Evolutionary conservation across 1,140 invertebrate species (phyloP).

Genomic region (Artemia franciscana): DNA sequence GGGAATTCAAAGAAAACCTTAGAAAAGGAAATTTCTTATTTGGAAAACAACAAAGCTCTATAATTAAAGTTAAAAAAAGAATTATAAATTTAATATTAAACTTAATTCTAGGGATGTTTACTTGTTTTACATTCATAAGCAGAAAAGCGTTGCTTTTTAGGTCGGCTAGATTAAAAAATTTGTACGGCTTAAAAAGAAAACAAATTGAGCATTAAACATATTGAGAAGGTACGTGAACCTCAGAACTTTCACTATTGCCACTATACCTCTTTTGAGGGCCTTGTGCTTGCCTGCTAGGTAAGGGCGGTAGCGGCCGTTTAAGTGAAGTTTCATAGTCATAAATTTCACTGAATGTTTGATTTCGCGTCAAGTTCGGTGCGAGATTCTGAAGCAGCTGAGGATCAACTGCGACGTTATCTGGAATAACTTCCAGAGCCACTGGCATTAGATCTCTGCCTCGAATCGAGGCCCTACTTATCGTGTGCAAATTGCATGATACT

Average conservation of each 20-base stretch:
- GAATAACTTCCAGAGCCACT: constrained; percentile 7
- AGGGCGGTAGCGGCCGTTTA: constrained; percentile 12
- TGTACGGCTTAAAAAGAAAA: no score
- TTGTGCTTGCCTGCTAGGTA: constrained; percentile 13
- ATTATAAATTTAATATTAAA: no score
- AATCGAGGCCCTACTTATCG: constrained; percentile 1
- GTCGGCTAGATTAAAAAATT: no score
- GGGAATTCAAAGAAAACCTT: no score
- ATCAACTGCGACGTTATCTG: constrained; percentile 9
- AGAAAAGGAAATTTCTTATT: no score
- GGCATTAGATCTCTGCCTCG: constrained; percentile 9
- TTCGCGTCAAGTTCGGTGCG: background rate
- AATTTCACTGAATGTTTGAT: constrained; percentile 1
- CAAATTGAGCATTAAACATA: no score
- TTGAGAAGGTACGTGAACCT: background rate
- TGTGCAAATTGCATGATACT: background rate
- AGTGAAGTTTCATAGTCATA: background rate
- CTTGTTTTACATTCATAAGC: no score
- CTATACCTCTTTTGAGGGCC: constrained; percentile 12
- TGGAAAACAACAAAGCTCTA: no score
- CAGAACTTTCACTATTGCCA: background rate
- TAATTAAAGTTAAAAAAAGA: no score
- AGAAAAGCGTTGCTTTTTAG: no score
- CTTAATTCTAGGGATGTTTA: no score
- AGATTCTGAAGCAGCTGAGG: background rate